A percentile compares a stretch with the other conserved stretches of the same genome.
These are phyloP conservation scores for Taeniopygia guttata DNA, from an alignment of 2,797 vertebrate genomes.

Conservation along the genomic window DNA sequence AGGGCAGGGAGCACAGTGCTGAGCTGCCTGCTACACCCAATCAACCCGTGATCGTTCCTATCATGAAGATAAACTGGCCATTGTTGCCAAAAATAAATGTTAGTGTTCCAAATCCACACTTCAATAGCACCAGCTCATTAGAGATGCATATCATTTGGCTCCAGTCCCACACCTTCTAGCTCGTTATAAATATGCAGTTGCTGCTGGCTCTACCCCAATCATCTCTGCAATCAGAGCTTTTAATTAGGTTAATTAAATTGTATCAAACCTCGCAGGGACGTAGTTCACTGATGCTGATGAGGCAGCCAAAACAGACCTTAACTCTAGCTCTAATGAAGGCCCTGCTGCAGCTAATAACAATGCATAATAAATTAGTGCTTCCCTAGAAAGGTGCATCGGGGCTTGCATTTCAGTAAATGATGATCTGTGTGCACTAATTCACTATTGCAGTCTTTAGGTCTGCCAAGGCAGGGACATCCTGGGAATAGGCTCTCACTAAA, in stretches of 20 bases:
- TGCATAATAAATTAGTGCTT: conserved; percentile 77
- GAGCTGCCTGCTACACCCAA: conserved; percentile 17
- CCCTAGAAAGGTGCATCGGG: conserved; percentile 73
- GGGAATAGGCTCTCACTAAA: conserved; percentile 52
- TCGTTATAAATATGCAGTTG: conserved; percentile 91
- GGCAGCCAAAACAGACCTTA: conserved; percentile 92
- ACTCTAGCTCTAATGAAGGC: conserved; percentile 82
- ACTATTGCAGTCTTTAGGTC: conserved; percentile 44
- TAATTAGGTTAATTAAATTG: conserved; percentile 99
- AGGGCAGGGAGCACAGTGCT: background rate
- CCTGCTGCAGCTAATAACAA: conserved; percentile 76
- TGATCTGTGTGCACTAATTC: conserved; percentile 59
- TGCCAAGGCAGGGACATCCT: conserved; percentile 54
- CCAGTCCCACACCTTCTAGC: conserved; percentile 92
- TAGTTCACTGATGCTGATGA: conserved; percentile 94
- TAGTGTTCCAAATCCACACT: conserved; percentile 77
- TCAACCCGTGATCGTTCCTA: conserved; percentile 38
- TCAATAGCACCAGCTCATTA: conserved; percentile 84
- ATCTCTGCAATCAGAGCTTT: conserved; percentile 99
- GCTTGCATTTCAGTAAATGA: conserved; percentile 60
- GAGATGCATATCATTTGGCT: conserved; percentile 94
- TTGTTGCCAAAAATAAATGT: conserved; percentile 84
- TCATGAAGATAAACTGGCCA: conserved; percentile 73
- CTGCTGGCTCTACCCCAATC: conserved; percentile 96
- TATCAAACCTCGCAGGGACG: conserved; percentile 99